Conservation (phyloP, 2,113 vertebrate genomes). For the Chinchilla lanigera region DNA sequence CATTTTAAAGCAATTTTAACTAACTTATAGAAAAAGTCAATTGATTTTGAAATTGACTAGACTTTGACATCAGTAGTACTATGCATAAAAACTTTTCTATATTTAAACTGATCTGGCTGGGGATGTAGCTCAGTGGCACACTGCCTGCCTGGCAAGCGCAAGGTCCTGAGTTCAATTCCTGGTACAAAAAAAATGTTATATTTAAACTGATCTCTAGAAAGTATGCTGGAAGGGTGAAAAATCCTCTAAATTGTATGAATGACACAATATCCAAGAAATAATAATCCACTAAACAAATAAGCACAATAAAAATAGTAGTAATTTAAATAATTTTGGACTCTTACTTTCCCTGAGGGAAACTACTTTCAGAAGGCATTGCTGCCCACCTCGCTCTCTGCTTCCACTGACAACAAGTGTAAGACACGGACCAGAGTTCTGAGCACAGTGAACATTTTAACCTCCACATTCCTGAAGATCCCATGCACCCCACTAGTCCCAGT, state of each 20-base stretch:
- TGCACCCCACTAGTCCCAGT: background rate
- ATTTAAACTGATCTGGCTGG: background rate
- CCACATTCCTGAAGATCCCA: background rate
- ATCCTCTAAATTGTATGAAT: background rate
- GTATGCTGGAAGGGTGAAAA: background rate
- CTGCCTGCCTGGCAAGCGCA: too few species aligned
- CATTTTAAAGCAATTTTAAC: slow-evolving; percentile 28
- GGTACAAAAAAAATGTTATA: background rate
- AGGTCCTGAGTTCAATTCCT: too few species aligned
- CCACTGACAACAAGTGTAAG: background rate
- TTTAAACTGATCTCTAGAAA: background rate
- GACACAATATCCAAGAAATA: background rate
- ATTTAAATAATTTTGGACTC: background rate
- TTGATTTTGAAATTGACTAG: background rate
- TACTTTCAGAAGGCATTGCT: background rate
- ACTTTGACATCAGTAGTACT: slow-evolving; percentile 13
- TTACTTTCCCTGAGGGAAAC: background rate
- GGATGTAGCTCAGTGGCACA: too few species aligned
- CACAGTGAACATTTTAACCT: background rate
- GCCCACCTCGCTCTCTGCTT: background rate
- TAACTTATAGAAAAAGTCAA: background rate
- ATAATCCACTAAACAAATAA: background rate
- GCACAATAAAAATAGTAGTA: background rate
- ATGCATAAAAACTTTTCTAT: background rate
- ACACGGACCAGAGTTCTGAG: background rate